These are phyloP conservation scores for Channa striata DNA, from an alignment of 2,797 vertebrate species.

Conservation along the genomic window DNA sequence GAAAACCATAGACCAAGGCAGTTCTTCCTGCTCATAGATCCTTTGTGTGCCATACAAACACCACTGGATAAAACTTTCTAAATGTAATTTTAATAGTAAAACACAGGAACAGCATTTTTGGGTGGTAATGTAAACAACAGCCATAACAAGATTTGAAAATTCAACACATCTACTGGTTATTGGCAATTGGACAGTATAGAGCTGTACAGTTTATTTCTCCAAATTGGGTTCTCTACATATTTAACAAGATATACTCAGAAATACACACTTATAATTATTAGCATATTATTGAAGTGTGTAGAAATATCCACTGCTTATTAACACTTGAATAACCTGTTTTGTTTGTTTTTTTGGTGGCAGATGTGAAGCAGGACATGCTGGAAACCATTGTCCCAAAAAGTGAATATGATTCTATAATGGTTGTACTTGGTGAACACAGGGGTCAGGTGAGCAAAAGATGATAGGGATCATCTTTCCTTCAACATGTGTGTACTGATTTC, in stretches of 20 bases:
- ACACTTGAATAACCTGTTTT: background rate
- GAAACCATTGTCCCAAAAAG: slow-evolving; percentile 91
- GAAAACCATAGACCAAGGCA: background rate
- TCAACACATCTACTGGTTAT: too few species aligned
- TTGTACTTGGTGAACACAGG: slow-evolving; percentile 82
- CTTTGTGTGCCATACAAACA: too few species aligned
- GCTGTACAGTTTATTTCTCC: too few species aligned
- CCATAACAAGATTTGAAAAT: too few species aligned
- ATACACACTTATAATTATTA: too few species aligned
- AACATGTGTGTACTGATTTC: rapidly evolving
- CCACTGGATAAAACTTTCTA: background rate
- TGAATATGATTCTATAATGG: slow-evolving; percentile 81
- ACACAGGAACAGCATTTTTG: too few species aligned
- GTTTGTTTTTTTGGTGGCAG: slow-evolving; percentile 61
- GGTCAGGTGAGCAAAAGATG: slow-evolving; percentile 75
- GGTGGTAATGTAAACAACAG: too few species aligned
- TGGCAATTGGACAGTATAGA: too few species aligned
- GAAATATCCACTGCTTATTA: too few species aligned
- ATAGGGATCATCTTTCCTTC: background rate
- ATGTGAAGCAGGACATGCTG: slow-evolving; percentile 90
- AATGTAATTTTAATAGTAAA: too few species aligned
- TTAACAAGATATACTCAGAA: background rate
- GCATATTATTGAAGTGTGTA: background rate
- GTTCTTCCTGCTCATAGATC: background rate
- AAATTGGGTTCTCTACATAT: background rate